phyloP scores from a whole-genome alignment of 92 coral and sea anemone genomes.

The Meandrina meandrites region DNA sequence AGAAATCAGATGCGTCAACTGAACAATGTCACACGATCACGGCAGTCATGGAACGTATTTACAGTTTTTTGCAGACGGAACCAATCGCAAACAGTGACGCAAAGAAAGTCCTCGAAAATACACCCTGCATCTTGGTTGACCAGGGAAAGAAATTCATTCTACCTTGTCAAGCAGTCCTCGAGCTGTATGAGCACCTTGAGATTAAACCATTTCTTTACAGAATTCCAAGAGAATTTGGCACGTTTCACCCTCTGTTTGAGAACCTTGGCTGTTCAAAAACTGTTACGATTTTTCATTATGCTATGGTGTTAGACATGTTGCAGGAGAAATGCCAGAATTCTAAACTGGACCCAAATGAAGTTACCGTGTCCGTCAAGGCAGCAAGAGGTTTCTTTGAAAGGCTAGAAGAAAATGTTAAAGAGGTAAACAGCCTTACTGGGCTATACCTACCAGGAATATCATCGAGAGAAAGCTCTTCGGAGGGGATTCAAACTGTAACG shows the following conservation, averaged over 20 bases:
- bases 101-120: conserved; percentile 10
- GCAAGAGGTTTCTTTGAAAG: conserved; percentile 55
- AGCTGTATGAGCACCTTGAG: conserved; percentile 31
- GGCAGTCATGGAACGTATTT: conserved; percentile 64
- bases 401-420: not conserved
- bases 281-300: conserved; percentile 59
- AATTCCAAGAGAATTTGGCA: conserved; percentile 50
- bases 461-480: not conserved
- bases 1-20: not conserved
- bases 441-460: conserved; percentile 58
- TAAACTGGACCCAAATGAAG: conserved; percentile 67
- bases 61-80: conserved; percentile 37
- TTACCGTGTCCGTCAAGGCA: conserved; percentile 29
- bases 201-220: conserved; percentile 67
- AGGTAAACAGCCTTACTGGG: not conserved
- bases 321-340: conserved; percentile 1
- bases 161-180: conserved; percentile 61
- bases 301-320: conserved; percentile 55
- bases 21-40: not conserved
- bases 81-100: not conserved
- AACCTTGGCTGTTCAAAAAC: conserved; percentile 51
- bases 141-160: conserved; percentile 49
- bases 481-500: not conserved
- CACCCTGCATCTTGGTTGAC: conserved; percentile 55
- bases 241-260: conserved; percentile 33